phyloP scores from a whole-genome alignment of 2,113 vertebrate genomes.

The Mustela nigripes region DNA sequence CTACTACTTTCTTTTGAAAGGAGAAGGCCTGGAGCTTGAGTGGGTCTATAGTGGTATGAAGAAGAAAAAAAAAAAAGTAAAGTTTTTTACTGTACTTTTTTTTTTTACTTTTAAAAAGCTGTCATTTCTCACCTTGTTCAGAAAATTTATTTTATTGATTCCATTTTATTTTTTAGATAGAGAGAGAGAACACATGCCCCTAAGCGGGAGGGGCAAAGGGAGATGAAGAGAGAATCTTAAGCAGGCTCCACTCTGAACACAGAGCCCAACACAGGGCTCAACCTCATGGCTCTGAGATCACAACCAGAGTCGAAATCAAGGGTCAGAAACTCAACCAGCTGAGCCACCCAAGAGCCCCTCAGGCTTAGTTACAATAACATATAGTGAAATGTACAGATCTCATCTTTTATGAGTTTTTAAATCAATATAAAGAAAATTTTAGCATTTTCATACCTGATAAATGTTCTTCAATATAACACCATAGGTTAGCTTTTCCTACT shows the following conservation, averaged over 20 bases:
- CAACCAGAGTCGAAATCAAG: background rate
- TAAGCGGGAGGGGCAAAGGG: background rate
- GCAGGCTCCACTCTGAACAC: background rate
- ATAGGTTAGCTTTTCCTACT: background rate
- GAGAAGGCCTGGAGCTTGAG: background rate
- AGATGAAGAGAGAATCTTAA: background rate
- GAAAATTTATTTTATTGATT: background rate
- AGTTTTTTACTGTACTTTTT: background rate
- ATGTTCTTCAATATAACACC: background rate
- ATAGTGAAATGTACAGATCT: background rate
- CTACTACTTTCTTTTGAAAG: background rate
- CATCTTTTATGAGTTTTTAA: background rate
- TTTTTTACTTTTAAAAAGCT: no score
- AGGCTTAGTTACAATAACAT: background rate
- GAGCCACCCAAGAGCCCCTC: background rate
- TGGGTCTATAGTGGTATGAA: no score
- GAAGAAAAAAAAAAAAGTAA: background rate
- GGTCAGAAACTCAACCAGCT: background rate
- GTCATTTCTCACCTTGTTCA: background rate
- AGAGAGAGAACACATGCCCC: background rate
- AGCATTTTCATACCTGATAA: background rate
- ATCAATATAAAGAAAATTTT: background rate
- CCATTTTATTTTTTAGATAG: background rate
- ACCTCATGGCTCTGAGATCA: background rate
- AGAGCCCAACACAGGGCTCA: background rate